Conservation (phyloP, 2,797 vertebrate species). For the Halcyon smyrnensis region DNA sequence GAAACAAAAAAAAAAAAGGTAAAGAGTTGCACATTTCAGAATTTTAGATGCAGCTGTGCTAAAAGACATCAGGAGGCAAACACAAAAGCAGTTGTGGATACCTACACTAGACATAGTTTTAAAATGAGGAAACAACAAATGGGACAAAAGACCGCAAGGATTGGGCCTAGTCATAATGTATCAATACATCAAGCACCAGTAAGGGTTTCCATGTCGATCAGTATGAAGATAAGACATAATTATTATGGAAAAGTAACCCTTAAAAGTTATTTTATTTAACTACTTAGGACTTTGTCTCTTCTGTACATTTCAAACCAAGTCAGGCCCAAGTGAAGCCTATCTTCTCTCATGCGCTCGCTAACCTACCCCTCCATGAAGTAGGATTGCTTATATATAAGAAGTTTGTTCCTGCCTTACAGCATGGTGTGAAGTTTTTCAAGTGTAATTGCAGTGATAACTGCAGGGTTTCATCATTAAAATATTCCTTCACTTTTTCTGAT, state of each 20-base stretch:
- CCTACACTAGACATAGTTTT: rapidly evolving
- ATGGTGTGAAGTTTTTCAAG: background rate
- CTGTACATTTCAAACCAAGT: rapidly evolving
- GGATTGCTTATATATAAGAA: background rate
- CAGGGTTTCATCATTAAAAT: background rate
- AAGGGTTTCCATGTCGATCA: background rate
- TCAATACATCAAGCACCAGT: background rate
- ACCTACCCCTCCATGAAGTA: background rate
- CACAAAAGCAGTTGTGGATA: background rate
- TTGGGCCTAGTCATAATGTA: background rate
- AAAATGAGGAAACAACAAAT: background rate
- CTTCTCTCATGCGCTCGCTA: background rate
- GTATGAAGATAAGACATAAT: background rate
- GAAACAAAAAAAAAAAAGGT: background rate
- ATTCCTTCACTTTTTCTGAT: background rate
- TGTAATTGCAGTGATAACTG: background rate
- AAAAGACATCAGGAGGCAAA: background rate
- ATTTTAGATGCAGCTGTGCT: background rate
- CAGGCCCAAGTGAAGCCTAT: background rate
- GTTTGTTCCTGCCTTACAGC: rapidly evolving
- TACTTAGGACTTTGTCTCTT: background rate
- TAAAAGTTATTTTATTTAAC: background rate
- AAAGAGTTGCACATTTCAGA: background rate
- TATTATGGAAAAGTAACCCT: background rate
- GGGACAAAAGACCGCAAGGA: background rate